These are phyloP conservation scores for Silurus glanis DNA, from an alignment of 2,113 vertebrate species.

Conservation along the genomic window DNA sequence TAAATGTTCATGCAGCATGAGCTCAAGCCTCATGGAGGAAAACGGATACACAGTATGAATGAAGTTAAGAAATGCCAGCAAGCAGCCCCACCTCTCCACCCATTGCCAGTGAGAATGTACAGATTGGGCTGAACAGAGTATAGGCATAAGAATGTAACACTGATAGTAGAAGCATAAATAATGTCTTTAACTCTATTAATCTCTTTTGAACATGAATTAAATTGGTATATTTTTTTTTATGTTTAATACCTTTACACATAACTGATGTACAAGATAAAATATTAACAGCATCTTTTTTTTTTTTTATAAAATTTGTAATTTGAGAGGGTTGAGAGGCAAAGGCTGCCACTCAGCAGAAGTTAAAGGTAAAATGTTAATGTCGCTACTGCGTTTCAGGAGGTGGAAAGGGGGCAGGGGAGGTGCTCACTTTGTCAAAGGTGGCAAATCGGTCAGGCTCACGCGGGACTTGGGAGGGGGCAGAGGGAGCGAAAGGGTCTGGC, in stretches of 20 bases:
- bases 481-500: conserved; percentile 88
- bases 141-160: conserved; percentile 2
- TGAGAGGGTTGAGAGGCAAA: conserved; percentile 52
- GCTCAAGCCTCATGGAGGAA: conserved; percentile 38
- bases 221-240: not conserved
- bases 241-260: conserved; percentile 14
- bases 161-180: conserved; percentile 19
- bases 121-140: not conserved
- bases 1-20: conserved; percentile 43
- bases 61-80: conserved; percentile 31
- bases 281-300: not conserved
- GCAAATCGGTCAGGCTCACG: conserved; percentile 88
- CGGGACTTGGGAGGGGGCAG: conserved; percentile 82
- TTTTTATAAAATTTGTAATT: conserved; percentile 19
- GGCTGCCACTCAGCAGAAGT: conserved; percentile 51
- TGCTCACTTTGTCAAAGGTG: conserved; percentile 99
- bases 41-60: conserved; percentile 10
- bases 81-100: conserved; percentile 64
- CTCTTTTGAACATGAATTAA: not conserved
- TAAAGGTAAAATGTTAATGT: conserved; percentile 29
- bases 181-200: not conserved
- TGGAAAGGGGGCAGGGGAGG: conserved; percentile 69
- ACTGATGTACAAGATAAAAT: not conserved
- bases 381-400: conserved; percentile 66
- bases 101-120: conserved; percentile 60